These are phyloP conservation scores for Eucera pruinosa DNA, from an alignment of 2,888 invertebrate species.

Conservation along the genomic window DNA sequence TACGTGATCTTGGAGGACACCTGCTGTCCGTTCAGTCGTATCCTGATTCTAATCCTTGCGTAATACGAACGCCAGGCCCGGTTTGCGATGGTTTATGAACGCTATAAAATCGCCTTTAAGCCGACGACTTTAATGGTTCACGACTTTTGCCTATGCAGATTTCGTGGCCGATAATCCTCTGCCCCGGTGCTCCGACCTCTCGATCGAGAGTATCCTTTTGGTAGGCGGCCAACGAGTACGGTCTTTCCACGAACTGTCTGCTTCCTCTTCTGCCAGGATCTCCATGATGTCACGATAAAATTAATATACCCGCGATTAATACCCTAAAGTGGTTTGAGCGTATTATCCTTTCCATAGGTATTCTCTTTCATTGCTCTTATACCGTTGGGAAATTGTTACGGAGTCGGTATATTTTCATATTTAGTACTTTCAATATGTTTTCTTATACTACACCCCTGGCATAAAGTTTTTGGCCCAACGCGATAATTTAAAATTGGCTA, in stretches of 20 bases:
- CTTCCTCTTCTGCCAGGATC: conserved; percentile 53
- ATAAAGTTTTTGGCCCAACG: too few relatives aligned
- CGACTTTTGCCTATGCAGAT: conserved; percentile 82
- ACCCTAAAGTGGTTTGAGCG: neutral
- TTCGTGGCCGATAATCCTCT: conserved; percentile 78
- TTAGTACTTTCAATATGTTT: too few relatives aligned
- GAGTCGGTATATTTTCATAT: too few relatives aligned
- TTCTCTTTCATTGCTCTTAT: conserved; percentile 20
- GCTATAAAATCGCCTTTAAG: conserved; percentile 73
- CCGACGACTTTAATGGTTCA: conserved; percentile 80
- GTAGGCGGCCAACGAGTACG: conserved; percentile 29
- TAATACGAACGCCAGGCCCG: conserved; percentile 68
- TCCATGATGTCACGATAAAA: conserved; percentile 32
- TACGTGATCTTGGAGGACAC: conserved; percentile 48
- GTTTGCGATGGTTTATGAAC: conserved; percentile 72
- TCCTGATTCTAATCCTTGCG: conserved; percentile 70
- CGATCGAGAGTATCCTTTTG: conserved; percentile 66
- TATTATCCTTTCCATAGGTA: neutral
- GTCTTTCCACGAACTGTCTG: conserved; percentile 54
- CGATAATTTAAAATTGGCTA: too few relatives aligned
- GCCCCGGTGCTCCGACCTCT: conserved; percentile 73
- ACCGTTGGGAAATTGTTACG: neutral
- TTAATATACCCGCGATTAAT: conserved; percentile 38
- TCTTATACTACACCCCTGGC: too few relatives aligned
- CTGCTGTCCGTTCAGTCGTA: conserved; percentile 47